A percentile compares a stretch with the other conserved stretches of the same genome.
Evolutionary conservation across 2,113 vertebrate genomes (phyloP).

Genomic region (Himantopus leucocephalus): DNA sequence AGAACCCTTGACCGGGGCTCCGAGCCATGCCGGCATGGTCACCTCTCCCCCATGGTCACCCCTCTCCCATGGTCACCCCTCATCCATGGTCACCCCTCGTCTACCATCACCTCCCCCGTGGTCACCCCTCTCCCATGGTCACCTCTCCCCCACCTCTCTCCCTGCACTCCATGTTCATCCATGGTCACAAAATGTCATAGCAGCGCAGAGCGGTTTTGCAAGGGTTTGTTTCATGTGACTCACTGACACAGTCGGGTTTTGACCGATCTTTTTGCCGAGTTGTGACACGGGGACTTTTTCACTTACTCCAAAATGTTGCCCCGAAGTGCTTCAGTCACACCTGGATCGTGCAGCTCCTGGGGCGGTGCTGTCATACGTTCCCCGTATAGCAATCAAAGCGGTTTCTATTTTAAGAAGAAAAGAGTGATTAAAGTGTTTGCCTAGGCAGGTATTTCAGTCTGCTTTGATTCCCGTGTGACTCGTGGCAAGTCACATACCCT

Average conservation of each 20-base stretch:
- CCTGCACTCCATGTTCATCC: neutral
- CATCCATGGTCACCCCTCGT: neutral
- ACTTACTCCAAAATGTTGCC: neutral
- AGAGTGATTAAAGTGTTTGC: slow-evolving; percentile 41
- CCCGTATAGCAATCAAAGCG: neutral
- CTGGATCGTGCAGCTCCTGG: neutral
- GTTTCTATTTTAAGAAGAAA: slow-evolving; percentile 29
- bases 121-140: neutral
- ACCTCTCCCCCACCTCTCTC: neutral
- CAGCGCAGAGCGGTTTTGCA: rapidly evolving
- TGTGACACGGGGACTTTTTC: neutral
- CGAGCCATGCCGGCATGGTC: neutral
- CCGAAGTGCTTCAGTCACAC: neutral
- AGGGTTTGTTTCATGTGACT: neutral
- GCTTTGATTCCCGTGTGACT: slow-evolving; percentile 7
- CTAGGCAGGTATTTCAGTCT: slow-evolving; percentile 33
- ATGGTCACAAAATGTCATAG: neutral
- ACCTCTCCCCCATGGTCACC: neutral
- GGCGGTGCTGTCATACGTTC: neutral
- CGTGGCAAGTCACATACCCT: neutral
- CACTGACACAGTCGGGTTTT: rapidly evolving
- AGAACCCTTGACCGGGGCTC: neutral
- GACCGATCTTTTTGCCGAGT: neutral
- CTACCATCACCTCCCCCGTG: neutral
- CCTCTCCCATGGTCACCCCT: neutral